These are phyloP conservation scores for Puntigrus tetrazona DNA, from an alignment of 2,113 vertebrate species.

Conservation along the genomic window DNA sequence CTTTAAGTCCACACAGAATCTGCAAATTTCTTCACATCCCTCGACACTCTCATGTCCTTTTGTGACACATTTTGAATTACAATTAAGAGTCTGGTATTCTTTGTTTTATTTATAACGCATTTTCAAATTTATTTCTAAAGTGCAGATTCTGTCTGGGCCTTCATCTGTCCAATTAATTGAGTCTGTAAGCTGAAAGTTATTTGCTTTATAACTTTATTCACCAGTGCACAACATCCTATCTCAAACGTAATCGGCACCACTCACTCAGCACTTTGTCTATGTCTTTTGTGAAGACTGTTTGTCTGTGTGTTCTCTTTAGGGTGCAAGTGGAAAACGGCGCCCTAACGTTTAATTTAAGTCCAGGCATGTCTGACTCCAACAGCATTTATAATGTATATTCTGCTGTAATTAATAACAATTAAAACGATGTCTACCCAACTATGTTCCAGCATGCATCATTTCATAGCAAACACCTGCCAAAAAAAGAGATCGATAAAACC, in stretches of 20 bases:
- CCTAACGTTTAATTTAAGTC: slow-evolving; percentile 40
- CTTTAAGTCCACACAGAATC: neutral
- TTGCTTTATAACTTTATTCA: no score
- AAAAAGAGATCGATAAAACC: neutral
- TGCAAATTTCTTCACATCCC: neutral
- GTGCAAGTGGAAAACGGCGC: slow-evolving; percentile 17
- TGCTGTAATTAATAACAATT: slow-evolving; percentile 52
- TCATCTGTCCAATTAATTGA: neutral
- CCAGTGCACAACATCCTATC: neutral
- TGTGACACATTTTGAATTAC: neutral
- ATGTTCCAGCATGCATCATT: neutral
- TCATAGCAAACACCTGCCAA: slow-evolving; percentile 5
- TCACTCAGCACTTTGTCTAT: slow-evolving; percentile 31
- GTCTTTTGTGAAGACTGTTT: slow-evolving; percentile 16
- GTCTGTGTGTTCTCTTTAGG: slow-evolving; percentile 25
- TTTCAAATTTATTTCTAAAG: neutral
- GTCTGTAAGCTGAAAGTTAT: slow-evolving; percentile 8
- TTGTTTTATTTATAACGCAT: neutral
- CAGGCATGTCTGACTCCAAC: slow-evolving; percentile 53
- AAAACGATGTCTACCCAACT: slow-evolving; percentile 50
- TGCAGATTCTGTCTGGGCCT: neutral
- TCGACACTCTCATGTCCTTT: neutral
- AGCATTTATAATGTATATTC: slow-evolving; percentile 54
- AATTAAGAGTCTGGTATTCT: neutral
- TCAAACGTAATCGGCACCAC: neutral